These are phyloP conservation scores for Octodonta nipae DNA, from an alignment of 2,888 invertebrate species.

Conservation along the genomic window DNA sequence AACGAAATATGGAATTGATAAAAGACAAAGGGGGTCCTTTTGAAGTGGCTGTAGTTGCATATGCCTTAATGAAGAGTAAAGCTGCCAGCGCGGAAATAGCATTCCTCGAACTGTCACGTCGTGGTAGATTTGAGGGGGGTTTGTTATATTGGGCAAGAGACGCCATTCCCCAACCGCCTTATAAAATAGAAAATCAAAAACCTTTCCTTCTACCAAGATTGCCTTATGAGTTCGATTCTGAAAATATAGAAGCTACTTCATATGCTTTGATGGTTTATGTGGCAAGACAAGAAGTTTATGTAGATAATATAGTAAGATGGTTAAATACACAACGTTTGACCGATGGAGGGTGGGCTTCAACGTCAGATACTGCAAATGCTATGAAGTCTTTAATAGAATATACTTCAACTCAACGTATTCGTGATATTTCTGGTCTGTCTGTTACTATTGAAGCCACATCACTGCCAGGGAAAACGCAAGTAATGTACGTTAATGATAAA, in stretches of 20 bases:
- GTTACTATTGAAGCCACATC: constrained; percentile 78
- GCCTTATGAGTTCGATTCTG: constrained; percentile 77
- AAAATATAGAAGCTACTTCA: constrained; percentile 85
- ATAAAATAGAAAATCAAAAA: constrained; percentile 80
- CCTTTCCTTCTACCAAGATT: constrained; percentile 78
- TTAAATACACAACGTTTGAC: constrained; percentile 73
- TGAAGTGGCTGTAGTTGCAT: constrained; percentile 77
- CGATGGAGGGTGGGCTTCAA: constrained; percentile 54
- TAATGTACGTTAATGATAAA: constrained; percentile 54
- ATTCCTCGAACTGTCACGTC: constrained; percentile 51
- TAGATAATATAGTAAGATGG: constrained; percentile 76
- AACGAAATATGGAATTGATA: constrained; percentile 65
- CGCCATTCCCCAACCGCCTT: constrained; percentile 64
- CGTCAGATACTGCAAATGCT: constrained; percentile 72
- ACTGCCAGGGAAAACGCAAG: constrained; percentile 48
- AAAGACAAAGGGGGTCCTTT: constrained; percentile 61
- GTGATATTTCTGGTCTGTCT: constrained; percentile 63
- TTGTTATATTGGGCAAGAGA: constrained; percentile 77
- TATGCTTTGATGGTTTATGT: constrained; percentile 84
- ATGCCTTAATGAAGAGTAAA: constrained; percentile 70
- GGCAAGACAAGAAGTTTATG: constrained; percentile 64
- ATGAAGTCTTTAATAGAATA: constrained; percentile 82
- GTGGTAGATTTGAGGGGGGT: constrained; percentile 48
- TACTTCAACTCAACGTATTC: constrained; percentile 68
- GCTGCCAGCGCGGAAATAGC: constrained; percentile 78